phyloP scores from a whole-genome alignment of 2,888 invertebrate genomes.

The Falcaria lacertinaria region DNA sequence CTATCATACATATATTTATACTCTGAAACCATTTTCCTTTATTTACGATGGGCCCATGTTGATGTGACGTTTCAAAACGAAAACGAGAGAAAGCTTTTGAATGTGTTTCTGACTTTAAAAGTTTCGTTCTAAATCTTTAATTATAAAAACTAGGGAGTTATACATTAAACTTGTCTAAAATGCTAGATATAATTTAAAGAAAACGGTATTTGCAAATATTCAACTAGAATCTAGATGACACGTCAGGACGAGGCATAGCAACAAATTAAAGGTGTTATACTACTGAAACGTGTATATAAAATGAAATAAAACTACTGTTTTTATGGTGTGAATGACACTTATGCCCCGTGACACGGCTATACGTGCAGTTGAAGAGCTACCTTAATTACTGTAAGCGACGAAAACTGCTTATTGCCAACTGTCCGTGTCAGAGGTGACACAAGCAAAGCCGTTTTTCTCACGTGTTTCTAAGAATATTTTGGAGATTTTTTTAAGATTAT shows the following conservation, averaged over 20 bases:
- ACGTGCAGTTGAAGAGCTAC: conserved; percentile 33
- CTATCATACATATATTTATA: no score
- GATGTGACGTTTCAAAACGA: no score
- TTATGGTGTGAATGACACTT: conserved; percentile 53
- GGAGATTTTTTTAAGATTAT: conserved; percentile 9
- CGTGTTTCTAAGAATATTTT: conserved; percentile 23
- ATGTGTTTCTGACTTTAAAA: no score
- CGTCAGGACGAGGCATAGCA: conserved; percentile 43
- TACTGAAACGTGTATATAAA: conserved; percentile 23
- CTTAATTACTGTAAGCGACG: conserved; percentile 54
- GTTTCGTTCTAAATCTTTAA: no score
- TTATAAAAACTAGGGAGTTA: no score
- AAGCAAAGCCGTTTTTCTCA: conserved; percentile 45
- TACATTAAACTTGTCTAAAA: neutral
- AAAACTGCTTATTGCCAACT: conserved; percentile 35
- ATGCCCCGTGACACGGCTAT: conserved; percentile 22
- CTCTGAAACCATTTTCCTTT: neutral
- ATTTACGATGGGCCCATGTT: no score
- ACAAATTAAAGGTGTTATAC: conserved; percentile 26
- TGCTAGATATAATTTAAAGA: neutral
- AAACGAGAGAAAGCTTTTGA: no score
- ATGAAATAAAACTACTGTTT: conserved; percentile 48
- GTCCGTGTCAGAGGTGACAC: conserved; percentile 57
- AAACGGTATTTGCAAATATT: neutral
- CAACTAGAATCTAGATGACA: neutral